phyloP scores from a whole-genome alignment of 2,113 vertebrate species.

The Bungarus multicinctus region DNA sequence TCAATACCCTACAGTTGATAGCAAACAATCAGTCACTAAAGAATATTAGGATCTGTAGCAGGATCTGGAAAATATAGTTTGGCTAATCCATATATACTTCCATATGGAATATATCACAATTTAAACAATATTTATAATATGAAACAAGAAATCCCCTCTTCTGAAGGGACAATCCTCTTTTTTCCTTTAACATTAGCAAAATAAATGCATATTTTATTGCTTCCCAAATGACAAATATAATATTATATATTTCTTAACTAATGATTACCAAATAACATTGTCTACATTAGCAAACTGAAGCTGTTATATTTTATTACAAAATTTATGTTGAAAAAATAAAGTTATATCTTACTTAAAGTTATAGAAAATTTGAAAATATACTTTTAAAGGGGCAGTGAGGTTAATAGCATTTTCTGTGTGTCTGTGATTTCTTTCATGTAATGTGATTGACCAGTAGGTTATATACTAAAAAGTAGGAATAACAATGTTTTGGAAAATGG shows the following conservation, averaged over 20 bases:
- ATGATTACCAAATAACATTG: not conserved
- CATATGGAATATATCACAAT: not conserved
- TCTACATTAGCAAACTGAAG: not conserved
- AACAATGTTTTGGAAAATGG: not conserved
- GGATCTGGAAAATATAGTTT: not conserved
- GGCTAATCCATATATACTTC: not conserved
- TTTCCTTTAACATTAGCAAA: not conserved
- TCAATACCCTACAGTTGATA: not conserved
- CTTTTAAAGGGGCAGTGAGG: not conserved
- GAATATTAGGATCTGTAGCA: not conserved
- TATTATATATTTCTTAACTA: not conserved
- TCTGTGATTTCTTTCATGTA: not conserved
- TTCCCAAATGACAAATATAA: not conserved
- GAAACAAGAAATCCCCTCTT: not conserved
- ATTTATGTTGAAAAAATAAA: not conserved
- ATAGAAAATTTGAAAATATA: not conserved
- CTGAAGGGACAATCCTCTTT: not conserved
- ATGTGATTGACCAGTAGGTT: not conserved
- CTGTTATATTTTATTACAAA: not conserved
- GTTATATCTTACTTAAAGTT: not conserved
- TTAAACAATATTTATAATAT: not conserved
- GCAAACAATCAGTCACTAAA: not conserved
- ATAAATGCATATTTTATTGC: not conserved
- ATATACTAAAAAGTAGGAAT: not conserved
- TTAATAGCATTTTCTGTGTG: not conserved